Conservation (phyloP, 1,140 invertebrate genomes). For the Acromyrmex heyeri region DNA sequence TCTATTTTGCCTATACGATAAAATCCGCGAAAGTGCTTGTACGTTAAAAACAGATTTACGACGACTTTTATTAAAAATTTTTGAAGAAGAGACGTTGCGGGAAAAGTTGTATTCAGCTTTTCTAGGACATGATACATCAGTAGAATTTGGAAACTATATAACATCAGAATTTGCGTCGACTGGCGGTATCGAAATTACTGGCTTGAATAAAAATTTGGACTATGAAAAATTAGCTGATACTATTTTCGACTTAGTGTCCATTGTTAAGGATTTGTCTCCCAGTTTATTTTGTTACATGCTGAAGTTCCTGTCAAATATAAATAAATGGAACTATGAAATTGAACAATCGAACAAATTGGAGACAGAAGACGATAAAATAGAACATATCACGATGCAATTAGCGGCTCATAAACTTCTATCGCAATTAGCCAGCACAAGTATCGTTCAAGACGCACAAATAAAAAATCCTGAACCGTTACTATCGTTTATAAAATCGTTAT, state of each 20-base stretch:
- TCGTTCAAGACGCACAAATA: slow-evolving; percentile 81
- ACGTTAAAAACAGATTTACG: slow-evolving; percentile 77
- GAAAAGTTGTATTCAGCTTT: slow-evolving; percentile 78
- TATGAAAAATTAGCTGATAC: slow-evolving; percentile 77
- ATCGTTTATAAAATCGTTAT: slow-evolving; percentile 81
- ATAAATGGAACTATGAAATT: slow-evolving; percentile 24
- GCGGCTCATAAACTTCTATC: slow-evolving; percentile 80
- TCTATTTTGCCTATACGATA: slow-evolving; percentile 83
- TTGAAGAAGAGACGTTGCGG: slow-evolving; percentile 69
- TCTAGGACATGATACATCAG: slow-evolving; percentile 73
- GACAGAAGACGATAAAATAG: slow-evolving; percentile 73
- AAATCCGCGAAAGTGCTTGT: slow-evolving; percentile 79
- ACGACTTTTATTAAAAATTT: slow-evolving; percentile 80
- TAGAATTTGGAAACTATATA: slow-evolving; percentile 76
- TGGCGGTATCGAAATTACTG: slow-evolving; percentile 80
- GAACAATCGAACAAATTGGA: slow-evolving; percentile 69
- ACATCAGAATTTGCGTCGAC: slow-evolving; percentile 80
- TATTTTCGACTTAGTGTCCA: slow-evolving; percentile 80
- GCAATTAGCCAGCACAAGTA: slow-evolving; percentile 77
- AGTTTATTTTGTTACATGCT: slow-evolving; percentile 82
- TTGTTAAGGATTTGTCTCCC: slow-evolving; percentile 74
- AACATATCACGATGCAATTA: slow-evolving; percentile 78
- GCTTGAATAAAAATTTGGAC: slow-evolving; percentile 62
- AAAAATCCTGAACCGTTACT: slow-evolving; percentile 82
- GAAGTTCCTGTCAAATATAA: slow-evolving; percentile 69